These are phyloP conservation scores for Onychomys torridus DNA, from an alignment of 2,797 vertebrate genomes.

Conservation along the genomic window DNA sequence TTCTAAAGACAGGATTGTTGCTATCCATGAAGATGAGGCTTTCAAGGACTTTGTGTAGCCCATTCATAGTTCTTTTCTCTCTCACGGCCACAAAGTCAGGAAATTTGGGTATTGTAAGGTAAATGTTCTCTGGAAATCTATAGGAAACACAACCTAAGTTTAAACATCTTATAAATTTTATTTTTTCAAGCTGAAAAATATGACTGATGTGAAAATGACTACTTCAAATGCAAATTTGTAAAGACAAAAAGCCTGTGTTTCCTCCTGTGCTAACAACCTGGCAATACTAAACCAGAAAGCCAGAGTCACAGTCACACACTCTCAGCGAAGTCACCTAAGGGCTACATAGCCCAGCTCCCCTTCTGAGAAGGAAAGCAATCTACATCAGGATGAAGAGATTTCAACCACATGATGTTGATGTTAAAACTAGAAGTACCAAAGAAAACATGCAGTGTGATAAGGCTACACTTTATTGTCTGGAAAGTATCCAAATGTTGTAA, in stretches of 20 bases:
- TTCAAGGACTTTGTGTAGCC: not conserved
- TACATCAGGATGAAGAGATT: not conserved
- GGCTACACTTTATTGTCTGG: not conserved
- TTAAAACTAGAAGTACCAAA: not conserved
- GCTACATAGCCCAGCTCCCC: not conserved
- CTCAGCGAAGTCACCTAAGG: not conserved
- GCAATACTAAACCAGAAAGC: not conserved
- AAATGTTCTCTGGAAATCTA: not conserved
- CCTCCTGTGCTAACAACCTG: not conserved
- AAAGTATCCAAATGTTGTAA: not conserved
- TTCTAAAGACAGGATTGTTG: not conserved
- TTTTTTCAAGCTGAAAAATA: not conserved
- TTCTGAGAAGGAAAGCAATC: not conserved
- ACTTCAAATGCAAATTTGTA: not conserved
- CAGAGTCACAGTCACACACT: not conserved
- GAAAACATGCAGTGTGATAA: not conserved
- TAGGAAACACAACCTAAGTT: not conserved
- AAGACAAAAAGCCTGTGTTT: not conserved
- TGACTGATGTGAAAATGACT: not conserved
- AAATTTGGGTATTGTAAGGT: not conserved
- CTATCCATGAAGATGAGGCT: not conserved
- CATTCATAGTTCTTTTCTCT: not conserved
- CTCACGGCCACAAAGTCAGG: not conserved
- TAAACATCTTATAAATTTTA: not conserved
- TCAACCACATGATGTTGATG: not conserved